Base-by-base conservation (phyloP, 2,888 invertebrate genomes). In the Branchinecta sandiegonensis region DNA sequence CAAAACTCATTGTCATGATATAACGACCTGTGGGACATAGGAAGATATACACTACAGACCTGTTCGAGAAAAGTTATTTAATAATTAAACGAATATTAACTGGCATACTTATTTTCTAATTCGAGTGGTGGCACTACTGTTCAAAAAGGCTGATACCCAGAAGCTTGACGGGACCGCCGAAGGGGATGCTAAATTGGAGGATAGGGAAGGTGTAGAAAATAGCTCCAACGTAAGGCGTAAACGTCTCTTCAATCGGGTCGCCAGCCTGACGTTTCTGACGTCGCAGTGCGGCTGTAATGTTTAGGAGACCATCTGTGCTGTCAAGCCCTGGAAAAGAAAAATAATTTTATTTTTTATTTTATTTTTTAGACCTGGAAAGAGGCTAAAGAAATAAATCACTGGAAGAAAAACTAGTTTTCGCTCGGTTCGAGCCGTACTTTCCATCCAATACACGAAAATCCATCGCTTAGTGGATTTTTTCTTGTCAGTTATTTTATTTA, bases 121-220 rank as follows among this genome's bases (percentile, higher is more conserved):
- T 23, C 3, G 23, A 23, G 23, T 23, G 23, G 23, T 23, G 23
- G 23, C 3, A 23, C 23, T 23, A 56, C 14, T 56, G n/a, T 56
- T 56, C 63, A 56, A 17, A 56, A n/a, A 56, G 23, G 63, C 63
- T 56, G 8, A 56, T 56, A 17, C 69, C 69, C 23, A 69, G 65
- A 23, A 69, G 56, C 56, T 68, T 69, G 23, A 69, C 23, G 37
- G 67, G 65, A 47, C 67, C 69, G 17, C 68, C 67, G 64, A 69
- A 69, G 47, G 69, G 69, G 47, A 69, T 65, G 7, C 67, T 68
- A 47, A 69, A 69, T 8, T 65, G 65, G 46, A 69, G 65, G n/a
- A 69, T 47, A 14, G 69, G 69, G 46, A 69, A 69, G 8, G 48
- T 46, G 50, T 68, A 69, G 46, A 69, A 48, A 50, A 69, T 69